Evolutionary conservation across 2,888 invertebrate genomes (phyloP).

Genomic region (Aquatica leii): DNA sequence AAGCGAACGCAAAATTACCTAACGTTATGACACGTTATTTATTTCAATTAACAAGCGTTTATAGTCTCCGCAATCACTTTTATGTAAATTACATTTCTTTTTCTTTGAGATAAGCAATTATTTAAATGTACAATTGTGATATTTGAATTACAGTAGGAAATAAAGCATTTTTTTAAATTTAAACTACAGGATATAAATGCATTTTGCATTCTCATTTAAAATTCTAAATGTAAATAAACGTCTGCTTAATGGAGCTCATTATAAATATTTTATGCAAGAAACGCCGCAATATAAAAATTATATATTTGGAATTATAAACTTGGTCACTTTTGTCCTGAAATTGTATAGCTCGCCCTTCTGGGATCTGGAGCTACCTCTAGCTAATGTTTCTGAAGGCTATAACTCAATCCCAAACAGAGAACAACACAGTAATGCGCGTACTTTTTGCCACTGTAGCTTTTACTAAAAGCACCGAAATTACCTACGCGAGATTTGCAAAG

Average conservation of each 20-base stretch:
- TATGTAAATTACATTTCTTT: slow-evolving; percentile 18
- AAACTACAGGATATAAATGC: slow-evolving; percentile 25
- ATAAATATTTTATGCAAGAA: not conserved
- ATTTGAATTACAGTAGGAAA: slow-evolving; percentile 27
- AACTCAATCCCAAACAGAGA: slow-evolving; percentile 55
- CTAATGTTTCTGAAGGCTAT: slow-evolving; percentile 60
- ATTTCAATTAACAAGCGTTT: too few relatives aligned
- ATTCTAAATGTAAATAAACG: slow-evolving; percentile 7
- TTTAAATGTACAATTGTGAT: slow-evolving; percentile 32
- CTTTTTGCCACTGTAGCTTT: slow-evolving; percentile 50
- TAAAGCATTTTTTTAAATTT: slow-evolving; percentile 20
- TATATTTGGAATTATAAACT: slow-evolving; percentile 4
- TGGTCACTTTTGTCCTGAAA: slow-evolving; percentile 30
- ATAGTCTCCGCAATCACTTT: too few relatives aligned
- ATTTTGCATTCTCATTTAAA: slow-evolving; percentile 22
- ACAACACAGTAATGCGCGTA: slow-evolving; percentile 48
- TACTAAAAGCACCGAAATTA: slow-evolving; percentile 39
- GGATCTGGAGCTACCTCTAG: slow-evolving; percentile 36
- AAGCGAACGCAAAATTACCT: not conserved
- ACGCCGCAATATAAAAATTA: not conserved
- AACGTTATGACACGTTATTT: too few relatives aligned
- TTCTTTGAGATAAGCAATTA: slow-evolving; percentile 28
- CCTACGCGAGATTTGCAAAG: slow-evolving; percentile 35
- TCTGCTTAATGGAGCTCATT: not conserved
- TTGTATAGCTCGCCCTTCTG: slow-evolving; percentile 22